Base-by-base conservation (phyloP, 2,797 vertebrate species). In the Rhinella marina region DNA sequence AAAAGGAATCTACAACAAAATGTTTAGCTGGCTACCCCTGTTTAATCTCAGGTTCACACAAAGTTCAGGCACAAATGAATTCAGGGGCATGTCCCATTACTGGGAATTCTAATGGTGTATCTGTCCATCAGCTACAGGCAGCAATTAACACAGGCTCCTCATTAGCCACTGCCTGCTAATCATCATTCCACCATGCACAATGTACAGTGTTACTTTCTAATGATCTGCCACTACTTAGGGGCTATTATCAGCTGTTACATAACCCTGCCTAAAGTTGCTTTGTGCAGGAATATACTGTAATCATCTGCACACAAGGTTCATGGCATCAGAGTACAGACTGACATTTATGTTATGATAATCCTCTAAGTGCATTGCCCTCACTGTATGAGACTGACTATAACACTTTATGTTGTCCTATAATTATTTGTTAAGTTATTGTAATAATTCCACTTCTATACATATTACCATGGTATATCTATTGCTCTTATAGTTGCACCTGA, bases 21-120 rank as follows among this genome's bases (percentile, higher is more conserved):
- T 95, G 94, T 94, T 95, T 95, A 93, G 95, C 93, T 94, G 94
- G 94, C 94, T 94, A 94, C 93, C 92, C 92, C 92, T 94, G 94
- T 95, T 96, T 96, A 96, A 96, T 96, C 94, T 94, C 93, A 95
- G 95, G 95, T 96, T 96, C 95, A 96, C 93, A 41, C 91, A 96
- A 94, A 95, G 95, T 96, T 96, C 95, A 96, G 93, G 93, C 95
- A 94, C 94, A 95, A 94, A 96, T 96, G 94, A 95, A 96, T 95
- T 95, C 95, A 92, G 93, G 91, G 93, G 93, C 94, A 94, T 94
- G 93, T 95, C 94, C 93, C 92, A 95, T 94, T 95, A 94, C 93
- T 94, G 95, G 93, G 94, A 94, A 92, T 94, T 94, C 92, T 94
- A 92, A 94, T 91, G 94, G 93, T 95, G 95, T 94, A 95, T 95